These are phyloP conservation scores for Diabrotica balteata DNA, from an alignment of 2,888 invertebrate genomes.

Conservation along the genomic window DNA sequence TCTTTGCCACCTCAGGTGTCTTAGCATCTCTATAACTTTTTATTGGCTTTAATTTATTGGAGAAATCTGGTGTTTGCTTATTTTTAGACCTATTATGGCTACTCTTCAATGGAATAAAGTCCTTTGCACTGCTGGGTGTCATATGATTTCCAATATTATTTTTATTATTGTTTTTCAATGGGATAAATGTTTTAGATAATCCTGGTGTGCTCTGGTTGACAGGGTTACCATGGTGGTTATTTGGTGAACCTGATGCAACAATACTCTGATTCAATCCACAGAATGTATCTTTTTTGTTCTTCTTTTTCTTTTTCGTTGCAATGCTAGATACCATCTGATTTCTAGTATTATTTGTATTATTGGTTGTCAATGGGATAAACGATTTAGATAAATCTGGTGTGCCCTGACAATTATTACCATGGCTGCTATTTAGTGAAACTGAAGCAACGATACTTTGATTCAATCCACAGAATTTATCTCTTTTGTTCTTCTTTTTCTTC, in stretches of 20 bases:
- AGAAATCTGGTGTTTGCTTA: too few relatives aligned
- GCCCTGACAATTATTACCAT: too few relatives aligned
- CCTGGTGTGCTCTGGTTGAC: too few relatives aligned
- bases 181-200: too few relatives aligned
- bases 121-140: neutral
- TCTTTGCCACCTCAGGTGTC: too few relatives aligned
- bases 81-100: too few relatives aligned
- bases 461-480: constrained; percentile 23
- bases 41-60: too few relatives aligned
- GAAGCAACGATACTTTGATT: constrained; percentile 12
- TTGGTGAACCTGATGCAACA: neutral
- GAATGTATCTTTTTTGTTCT: constrained; percentile 22
- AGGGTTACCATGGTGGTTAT: too few relatives aligned
- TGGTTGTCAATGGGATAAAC: neutral
- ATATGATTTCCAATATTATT: neutral
- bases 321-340: neutral
- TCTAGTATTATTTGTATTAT: neutral
- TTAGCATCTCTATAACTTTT: too few relatives aligned
- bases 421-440: neutral
- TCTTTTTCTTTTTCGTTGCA: constrained; percentile 13
- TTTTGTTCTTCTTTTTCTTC: constrained; percentile 21
- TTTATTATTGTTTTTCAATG: neutral
- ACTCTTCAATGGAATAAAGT: too few relatives aligned
- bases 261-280: constrained; percentile 19
- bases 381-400: too few relatives aligned